Evolutionary conservation across 1,140 invertebrate genomes (phyloP), one percentile per base, ranked within the genome.

Genomic region (Ladona fulva): DNA sequence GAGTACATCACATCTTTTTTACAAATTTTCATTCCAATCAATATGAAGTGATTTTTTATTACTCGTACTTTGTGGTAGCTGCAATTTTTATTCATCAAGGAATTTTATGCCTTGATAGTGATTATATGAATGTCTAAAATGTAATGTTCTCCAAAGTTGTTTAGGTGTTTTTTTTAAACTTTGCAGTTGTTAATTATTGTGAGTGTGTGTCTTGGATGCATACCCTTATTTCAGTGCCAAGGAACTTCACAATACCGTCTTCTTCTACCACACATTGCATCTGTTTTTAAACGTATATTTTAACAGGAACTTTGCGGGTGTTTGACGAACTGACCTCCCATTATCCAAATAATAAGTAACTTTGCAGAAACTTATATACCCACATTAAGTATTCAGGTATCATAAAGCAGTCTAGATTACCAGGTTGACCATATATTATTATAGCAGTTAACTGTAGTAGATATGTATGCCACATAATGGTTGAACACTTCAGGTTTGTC

Each of bases 111-210:
- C 52, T 66, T 66, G 52, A 66, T 66, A 66, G 52, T 66, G 52
- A 66, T 66, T 66, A 66, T 66, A 66, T 66, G n/a, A 66, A 66
- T 66, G 52, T 66, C 52, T 66, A 66, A 66, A 66, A 66, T 66
- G 52, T 66, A 66, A 66, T 66, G 52, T 66, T 66, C 52, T 66
- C 52, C 52, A 66, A 66, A 66, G 52, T 66, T 66, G 52, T 66
- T 66, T 66, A 66, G 52, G 52, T 66, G 52, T 66, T 66, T 66
- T 66, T 66, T 66, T 66, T 66, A 66, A 66, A 66, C 52, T 66
- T 66, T 66, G 52, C 52, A 66, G 52, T 66, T 66, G 52, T 66
- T 66, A 66, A 66, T 66, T 66, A 66, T 66, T 66, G 52, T 66
- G 52, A 66, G 52, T 66, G 52, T 66, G 52, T 66, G 52, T 66